phyloP scores from a whole-genome alignment of 2,888 invertebrate species.

The Polylopha cassiicola region DNA sequence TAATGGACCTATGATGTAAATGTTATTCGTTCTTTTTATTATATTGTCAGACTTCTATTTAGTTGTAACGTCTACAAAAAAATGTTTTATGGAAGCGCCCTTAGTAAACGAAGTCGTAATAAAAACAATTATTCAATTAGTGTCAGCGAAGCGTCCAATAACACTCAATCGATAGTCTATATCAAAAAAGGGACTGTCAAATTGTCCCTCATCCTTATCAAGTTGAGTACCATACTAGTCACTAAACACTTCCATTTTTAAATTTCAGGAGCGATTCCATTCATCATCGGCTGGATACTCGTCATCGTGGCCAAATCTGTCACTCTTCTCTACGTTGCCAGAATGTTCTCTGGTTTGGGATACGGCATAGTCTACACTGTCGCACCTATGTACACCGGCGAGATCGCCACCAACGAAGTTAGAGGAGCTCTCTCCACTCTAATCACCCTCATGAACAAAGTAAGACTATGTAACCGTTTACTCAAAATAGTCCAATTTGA shows the following conservation, averaged over 20 bases:
- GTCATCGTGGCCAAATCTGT: constrained; percentile 78
- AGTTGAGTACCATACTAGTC: too few species aligned
- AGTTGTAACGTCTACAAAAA: too few species aligned
- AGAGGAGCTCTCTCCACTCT: constrained; percentile 80
- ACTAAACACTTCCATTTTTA: not conserved
- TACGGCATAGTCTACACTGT: constrained; percentile 79
- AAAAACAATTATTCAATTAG: too few species aligned
- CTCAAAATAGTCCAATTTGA: not conserved
- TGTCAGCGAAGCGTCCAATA: too few species aligned
- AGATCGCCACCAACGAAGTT: constrained; percentile 79
- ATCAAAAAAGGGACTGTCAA: too few species aligned
- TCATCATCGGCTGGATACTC: constrained; percentile 80
- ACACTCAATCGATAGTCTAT: too few species aligned
- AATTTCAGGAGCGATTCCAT: constrained; percentile 70
- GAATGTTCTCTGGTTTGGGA: constrained; percentile 80
- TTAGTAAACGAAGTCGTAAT: too few species aligned
- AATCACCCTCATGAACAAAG: constrained; percentile 76
- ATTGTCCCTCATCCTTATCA: too few species aligned
- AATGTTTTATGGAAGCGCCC: too few species aligned
- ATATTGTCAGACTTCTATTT: too few species aligned
- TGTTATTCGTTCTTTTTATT: too few species aligned
- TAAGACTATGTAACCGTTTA: constrained; percentile 36
- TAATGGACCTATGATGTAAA: too few species aligned
- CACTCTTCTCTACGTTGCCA: constrained; percentile 74
- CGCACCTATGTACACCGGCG: constrained; percentile 80